A percentile compares a stretch with the other conserved stretches of the same genome.
These are phyloP conservation scores for Sphaeramia orbicularis DNA, from an alignment of 2,797 vertebrate species.

Conservation along the genomic window DNA sequence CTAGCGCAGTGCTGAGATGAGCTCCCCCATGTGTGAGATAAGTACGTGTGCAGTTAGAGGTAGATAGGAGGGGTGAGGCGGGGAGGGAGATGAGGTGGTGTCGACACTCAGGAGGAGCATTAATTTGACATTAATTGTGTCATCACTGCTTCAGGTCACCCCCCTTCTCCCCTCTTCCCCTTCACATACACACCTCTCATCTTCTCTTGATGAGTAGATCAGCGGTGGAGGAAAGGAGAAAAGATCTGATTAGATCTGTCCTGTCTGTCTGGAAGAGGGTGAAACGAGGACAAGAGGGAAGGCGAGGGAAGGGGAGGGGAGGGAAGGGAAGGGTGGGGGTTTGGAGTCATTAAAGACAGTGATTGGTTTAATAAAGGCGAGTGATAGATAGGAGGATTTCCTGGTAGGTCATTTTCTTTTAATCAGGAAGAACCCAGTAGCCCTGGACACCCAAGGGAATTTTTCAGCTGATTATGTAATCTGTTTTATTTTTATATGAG, in stretches of 20 bases:
- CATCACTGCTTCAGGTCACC: slow-evolving; percentile 66
- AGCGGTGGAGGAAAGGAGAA: slow-evolving; percentile 53
- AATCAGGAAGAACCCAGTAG: slow-evolving; percentile 58
- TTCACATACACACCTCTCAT: slow-evolving; percentile 34
- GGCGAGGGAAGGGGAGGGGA: slow-evolving; percentile 33
- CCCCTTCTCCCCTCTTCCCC: neutral
- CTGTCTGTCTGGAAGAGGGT: slow-evolving; percentile 71
- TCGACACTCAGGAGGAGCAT: slow-evolving; percentile 66
- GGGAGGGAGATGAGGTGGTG: slow-evolving; percentile 61
- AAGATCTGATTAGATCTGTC: slow-evolving; percentile 78
- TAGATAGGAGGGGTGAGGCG: slow-evolving; percentile 21
- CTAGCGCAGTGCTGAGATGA: slow-evolving; percentile 51
- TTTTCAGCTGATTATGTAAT: slow-evolving; percentile 55
- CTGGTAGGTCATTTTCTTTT: slow-evolving; percentile 70
- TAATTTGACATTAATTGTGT: slow-evolving; percentile 83
- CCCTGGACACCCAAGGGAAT: slow-evolving; percentile 30
- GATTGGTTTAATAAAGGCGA: slow-evolving; percentile 76
- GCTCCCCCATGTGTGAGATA: slow-evolving; percentile 77
- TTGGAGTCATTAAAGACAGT: slow-evolving; percentile 68
- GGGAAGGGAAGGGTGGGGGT: slow-evolving; percentile 36
- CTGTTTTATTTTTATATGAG: slow-evolving; percentile 39
- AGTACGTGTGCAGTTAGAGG: slow-evolving; percentile 62
- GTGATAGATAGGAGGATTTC: slow-evolving; percentile 59
- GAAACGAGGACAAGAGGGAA: slow-evolving; percentile 66
- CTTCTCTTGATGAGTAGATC: slow-evolving; percentile 64